phyloP scores from a whole-genome alignment of 2,113 vertebrate genomes.

The Oreochromis tanganicae region DNA sequence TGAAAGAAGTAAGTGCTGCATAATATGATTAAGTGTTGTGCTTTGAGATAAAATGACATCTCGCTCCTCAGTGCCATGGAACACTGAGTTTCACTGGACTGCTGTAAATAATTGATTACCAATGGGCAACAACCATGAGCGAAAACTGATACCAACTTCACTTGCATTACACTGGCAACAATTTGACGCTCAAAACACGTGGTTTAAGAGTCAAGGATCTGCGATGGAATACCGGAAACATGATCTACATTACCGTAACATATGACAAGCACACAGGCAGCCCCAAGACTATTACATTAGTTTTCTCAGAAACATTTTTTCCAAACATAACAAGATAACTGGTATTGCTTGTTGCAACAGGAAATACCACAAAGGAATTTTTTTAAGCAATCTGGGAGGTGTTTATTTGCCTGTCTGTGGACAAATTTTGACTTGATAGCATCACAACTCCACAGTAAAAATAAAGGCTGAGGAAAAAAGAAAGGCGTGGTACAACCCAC shows the following conservation, averaged over 20 bases:
- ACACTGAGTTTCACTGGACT: conserved; percentile 12
- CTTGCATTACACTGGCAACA: conserved; percentile 33
- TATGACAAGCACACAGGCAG: not conserved
- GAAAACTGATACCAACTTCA: conserved; percentile 37
- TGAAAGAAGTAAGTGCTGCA: not conserved
- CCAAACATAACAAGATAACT: not conserved
- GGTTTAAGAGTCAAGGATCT: conserved; percentile 10
- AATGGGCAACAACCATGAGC: not conserved
- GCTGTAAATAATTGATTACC: conserved; percentile 58
- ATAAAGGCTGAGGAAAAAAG: not conserved
- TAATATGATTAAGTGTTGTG: not conserved
- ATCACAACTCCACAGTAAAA: not conserved
- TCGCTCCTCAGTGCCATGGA: not conserved
- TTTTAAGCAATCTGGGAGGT: not conserved
- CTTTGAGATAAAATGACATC: conserved; percentile 6
- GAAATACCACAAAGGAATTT: not conserved
- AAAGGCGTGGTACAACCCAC: not conserved
- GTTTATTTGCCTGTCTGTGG: not conserved
- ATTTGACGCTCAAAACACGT: conserved; percentile 35
- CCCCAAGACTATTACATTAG: not conserved
- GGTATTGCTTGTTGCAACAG: not conserved
- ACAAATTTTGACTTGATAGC: not conserved
- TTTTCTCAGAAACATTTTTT: not conserved
- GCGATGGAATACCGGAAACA: conserved; percentile 5
- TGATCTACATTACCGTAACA: conserved; percentile 25